Conservation (phyloP, 2,113 vertebrate species). For the Salvator merianae region DNA sequence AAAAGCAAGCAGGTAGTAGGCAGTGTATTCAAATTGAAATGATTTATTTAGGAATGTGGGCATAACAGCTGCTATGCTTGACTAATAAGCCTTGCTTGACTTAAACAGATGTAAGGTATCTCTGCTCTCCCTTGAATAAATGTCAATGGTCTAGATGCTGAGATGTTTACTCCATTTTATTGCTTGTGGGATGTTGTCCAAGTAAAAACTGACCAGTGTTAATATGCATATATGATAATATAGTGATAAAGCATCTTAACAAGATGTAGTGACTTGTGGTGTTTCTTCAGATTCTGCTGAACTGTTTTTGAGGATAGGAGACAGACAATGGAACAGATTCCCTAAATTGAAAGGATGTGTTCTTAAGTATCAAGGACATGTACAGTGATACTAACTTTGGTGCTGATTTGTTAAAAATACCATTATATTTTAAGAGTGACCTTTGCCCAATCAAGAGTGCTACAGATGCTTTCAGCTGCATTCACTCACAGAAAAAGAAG, state of each 20-base stretch:
- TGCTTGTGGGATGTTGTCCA: background rate
- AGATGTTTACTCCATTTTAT: background rate
- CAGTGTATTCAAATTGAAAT: slow-evolving; percentile 39
- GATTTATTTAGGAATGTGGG: slow-evolving; percentile 45
- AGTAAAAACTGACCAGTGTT: background rate
- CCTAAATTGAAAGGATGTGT: too few species aligned
- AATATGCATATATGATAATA: background rate
- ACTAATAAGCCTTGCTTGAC: slow-evolving; percentile 52
- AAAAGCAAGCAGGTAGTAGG: slow-evolving; percentile 34
- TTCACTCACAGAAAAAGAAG: too few species aligned
- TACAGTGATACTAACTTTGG: background rate
- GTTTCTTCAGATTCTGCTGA: background rate
- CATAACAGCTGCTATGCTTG: slow-evolving; percentile 52
- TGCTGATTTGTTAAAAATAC: too few species aligned
- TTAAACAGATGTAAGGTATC: slow-evolving; percentile 49
- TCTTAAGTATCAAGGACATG: background rate
- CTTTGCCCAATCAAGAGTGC: background rate
- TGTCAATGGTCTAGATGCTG: slow-evolving; percentile 24
- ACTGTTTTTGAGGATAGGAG: background rate
- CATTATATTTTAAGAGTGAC: background rate
- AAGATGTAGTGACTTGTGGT: background rate
- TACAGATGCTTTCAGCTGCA: too few species aligned
- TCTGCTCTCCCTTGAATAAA: slow-evolving; percentile 46
- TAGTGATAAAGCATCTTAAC: background rate
- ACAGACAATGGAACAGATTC: background rate